Conservation (phyloP, 2,888 invertebrate species). For the Pseudeuparius sepicola region DNA sequence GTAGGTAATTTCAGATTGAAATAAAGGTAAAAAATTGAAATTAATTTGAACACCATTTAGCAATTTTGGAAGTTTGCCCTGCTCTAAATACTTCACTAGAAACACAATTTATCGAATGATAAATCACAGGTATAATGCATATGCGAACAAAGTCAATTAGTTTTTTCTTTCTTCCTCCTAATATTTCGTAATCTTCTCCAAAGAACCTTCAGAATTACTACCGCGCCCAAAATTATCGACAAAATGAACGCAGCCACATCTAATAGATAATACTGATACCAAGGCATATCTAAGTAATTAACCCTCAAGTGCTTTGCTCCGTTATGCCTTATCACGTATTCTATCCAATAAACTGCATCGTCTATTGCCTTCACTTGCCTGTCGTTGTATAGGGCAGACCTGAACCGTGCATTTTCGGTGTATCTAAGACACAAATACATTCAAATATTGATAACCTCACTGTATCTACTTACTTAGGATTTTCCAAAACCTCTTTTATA, state of each 20-base stretch:
- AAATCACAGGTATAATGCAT: too few species aligned
- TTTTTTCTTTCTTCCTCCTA: too few species aligned
- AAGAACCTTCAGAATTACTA: too few species aligned
- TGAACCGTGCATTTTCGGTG: conserved; percentile 13
- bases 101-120: too few species aligned
- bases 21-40: too few species aligned
- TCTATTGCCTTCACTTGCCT: conserved; percentile 20
- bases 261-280: conserved; percentile 24
- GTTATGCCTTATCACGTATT: conserved; percentile 22
- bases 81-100: too few species aligned
- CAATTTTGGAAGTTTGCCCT: too few species aligned
- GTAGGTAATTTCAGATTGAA: too few species aligned
- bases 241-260: conserved; percentile 16
- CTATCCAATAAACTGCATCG: conserved; percentile 22
- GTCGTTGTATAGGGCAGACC: conserved; percentile 20
- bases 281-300: conserved; percentile 19
- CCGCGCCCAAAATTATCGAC: too few species aligned
- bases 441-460: conserved; percentile 3
- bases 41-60: too few species aligned
- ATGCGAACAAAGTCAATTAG: too few species aligned
- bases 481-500: conserved; percentile 16
- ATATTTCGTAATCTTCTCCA: too few species aligned
- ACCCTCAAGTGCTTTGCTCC: conserved; percentile 23
- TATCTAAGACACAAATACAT: conserved; percentile 19
- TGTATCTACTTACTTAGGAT: conserved; percentile 14